Conservation (phyloP, 2,113 vertebrate genomes). For the Ictalurus furcatus region DNA sequence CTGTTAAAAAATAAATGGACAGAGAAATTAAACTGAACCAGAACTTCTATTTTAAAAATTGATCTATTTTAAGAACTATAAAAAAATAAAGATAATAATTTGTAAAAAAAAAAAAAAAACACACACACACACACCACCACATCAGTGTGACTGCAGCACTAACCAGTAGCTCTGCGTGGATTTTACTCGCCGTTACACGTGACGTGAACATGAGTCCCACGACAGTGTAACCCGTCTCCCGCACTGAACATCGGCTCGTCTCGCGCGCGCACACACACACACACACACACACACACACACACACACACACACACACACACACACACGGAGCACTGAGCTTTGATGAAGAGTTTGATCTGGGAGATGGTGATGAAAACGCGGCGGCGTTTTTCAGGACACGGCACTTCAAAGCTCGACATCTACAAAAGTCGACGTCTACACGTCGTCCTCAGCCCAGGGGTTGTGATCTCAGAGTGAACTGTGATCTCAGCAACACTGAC, state of each 20-base stretch:
- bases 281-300: not conserved
- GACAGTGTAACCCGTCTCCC: too few species aligned
- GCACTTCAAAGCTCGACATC: not conserved
- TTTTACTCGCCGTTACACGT: too few species aligned
- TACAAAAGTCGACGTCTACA: not conserved
- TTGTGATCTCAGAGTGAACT: not conserved
- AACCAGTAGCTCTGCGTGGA: too few species aligned
- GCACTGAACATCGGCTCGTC: not conserved
- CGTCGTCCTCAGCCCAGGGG: not conserved
- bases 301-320: not conserved
- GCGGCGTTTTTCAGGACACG: not conserved
- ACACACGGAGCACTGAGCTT: not conserved
- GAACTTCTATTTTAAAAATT: too few species aligned
- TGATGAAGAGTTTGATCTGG: not conserved
- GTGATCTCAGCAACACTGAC: not conserved
- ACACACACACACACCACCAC: too few species aligned
- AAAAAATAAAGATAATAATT: too few species aligned
- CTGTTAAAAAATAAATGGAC: too few species aligned
- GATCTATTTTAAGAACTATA: too few species aligned
- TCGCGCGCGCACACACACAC: not conserved
- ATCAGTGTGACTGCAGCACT: too few species aligned
- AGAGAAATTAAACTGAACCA: too few species aligned
- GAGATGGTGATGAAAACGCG: not conserved
- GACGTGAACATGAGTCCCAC: too few species aligned
- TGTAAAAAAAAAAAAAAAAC: too few species aligned